phyloP scores from a whole-genome alignment of 2,888 invertebrate genomes.

The Sarcophaga carnaria region DNA sequence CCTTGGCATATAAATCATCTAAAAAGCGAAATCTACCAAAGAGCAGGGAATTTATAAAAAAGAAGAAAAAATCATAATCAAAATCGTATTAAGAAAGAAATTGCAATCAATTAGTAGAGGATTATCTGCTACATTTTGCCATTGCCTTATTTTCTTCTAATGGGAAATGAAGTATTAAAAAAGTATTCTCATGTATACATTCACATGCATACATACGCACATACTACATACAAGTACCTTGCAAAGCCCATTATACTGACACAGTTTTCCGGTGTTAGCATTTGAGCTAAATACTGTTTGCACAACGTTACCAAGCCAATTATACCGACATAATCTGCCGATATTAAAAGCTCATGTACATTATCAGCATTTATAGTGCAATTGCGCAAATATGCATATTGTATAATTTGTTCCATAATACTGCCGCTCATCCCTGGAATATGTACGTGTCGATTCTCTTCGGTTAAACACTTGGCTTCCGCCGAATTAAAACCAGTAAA shows the following conservation, averaged over 20 bases:
- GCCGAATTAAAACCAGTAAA: slow-evolving; percentile 76
- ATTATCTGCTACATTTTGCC: slow-evolving; percentile 45
- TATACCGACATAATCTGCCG: slow-evolving; percentile 94
- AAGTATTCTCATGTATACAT: not conserved
- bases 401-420: slow-evolving; percentile 90
- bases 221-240: slow-evolving; percentile 81
- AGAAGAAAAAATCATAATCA: slow-evolving; percentile 28
- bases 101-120: slow-evolving; percentile 59
- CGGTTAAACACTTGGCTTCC: slow-evolving; percentile 55
- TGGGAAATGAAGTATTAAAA: not conserved
- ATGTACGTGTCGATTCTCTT: slow-evolving; percentile 86
- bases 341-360: slow-evolving; percentile 90
- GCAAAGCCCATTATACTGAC: slow-evolving; percentile 93
- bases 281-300: slow-evolving; percentile 87
- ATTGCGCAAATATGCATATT: slow-evolving; percentile 92
- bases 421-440: slow-evolving; percentile 90
- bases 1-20: slow-evolving; percentile 85
- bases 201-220: not conserved
- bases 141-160: not conserved
- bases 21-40: slow-evolving; percentile 78
- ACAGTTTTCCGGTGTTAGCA: slow-evolving; percentile 89
- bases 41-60: not conserved
- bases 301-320: slow-evolving; percentile 91
- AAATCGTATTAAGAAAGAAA: slow-evolving; percentile 49
- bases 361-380: slow-evolving; percentile 89